phyloP scores from a whole-genome alignment of 2,797 vertebrate genomes.

The Alauda arvensis region DNA sequence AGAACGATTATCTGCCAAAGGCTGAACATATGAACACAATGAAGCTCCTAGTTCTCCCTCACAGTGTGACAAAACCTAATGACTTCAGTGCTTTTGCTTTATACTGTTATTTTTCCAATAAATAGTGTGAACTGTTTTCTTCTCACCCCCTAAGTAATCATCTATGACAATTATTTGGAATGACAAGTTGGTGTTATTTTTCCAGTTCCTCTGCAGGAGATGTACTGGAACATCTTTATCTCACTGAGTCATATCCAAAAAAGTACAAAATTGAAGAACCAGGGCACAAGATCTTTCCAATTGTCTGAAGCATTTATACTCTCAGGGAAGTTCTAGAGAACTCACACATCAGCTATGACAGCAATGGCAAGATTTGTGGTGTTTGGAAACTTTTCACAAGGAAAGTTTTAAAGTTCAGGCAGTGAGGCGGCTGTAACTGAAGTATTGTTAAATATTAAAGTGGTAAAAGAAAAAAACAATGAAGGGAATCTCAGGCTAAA shows the following conservation, averaged over 20 bases:
- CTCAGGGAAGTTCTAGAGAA: not conserved
- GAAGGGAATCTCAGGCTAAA: not conserved
- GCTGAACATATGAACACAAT: not conserved
- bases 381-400: not conserved
- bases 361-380: not conserved
- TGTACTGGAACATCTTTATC: slow-evolving; percentile 9
- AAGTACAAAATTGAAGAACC: not conserved
- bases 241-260: not conserved
- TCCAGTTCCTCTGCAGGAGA: not conserved
- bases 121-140: not conserved
- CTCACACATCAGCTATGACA: not conserved
- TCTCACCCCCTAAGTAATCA: not conserved
- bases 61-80: not conserved
- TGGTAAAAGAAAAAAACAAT: not conserved
- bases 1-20: slow-evolving; percentile 19
- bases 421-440: not conserved
- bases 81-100: not conserved
- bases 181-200: not conserved
- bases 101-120: not conserved
- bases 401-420: not conserved
- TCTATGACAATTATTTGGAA: not conserved
- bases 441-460: not conserved
- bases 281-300: not conserved
- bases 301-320: not conserved
- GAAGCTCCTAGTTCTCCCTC: not conserved